phyloP scores from a whole-genome alignment of 2,113 vertebrate genomes.

The Taurulus bubalis region DNA sequence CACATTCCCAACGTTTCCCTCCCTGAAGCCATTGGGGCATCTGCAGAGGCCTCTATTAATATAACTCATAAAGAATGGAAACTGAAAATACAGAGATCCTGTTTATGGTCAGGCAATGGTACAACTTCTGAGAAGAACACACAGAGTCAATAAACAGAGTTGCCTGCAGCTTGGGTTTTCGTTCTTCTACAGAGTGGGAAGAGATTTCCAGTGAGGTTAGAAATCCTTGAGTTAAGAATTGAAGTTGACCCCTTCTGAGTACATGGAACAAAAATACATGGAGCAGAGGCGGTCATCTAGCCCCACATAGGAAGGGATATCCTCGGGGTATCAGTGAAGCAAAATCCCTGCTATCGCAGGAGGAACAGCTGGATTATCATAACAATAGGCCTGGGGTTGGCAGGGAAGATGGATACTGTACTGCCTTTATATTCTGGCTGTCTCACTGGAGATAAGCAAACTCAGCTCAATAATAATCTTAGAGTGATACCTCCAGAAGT shows the following conservation, averaged over 20 bases:
- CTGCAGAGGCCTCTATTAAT: constrained; percentile 63
- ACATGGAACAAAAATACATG: constrained; percentile 40
- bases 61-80: constrained; percentile 67
- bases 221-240: constrained; percentile 17
- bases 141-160: constrained; percentile 68
- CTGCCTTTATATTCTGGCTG: constrained; percentile 39
- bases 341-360: constrained; percentile 46
- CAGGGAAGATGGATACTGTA: constrained; percentile 38
- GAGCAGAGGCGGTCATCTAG: constrained; percentile 43
- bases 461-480: constrained; percentile 47
- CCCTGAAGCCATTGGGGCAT: constrained; percentile 49
- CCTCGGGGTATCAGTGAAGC: constrained; percentile 43
- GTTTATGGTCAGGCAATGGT: constrained; percentile 61
- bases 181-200: constrained; percentile 33
- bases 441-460: constrained; percentile 53
- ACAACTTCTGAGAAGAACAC: constrained; percentile 41
- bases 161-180: constrained; percentile 46
- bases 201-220: constrained; percentile 44
- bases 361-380: constrained; percentile 56
- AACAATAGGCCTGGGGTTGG: constrained; percentile 49
- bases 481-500: constrained; percentile 12
- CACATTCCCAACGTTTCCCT: constrained; percentile 42
- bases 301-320: constrained; percentile 43
- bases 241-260: constrained; percentile 12
- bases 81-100: constrained; percentile 70